Evolutionary conservation across 1,140 invertebrate genomes (phyloP), one percentile per base, ranked within the genome.

Genomic region (Calliphora vicina): DNA sequence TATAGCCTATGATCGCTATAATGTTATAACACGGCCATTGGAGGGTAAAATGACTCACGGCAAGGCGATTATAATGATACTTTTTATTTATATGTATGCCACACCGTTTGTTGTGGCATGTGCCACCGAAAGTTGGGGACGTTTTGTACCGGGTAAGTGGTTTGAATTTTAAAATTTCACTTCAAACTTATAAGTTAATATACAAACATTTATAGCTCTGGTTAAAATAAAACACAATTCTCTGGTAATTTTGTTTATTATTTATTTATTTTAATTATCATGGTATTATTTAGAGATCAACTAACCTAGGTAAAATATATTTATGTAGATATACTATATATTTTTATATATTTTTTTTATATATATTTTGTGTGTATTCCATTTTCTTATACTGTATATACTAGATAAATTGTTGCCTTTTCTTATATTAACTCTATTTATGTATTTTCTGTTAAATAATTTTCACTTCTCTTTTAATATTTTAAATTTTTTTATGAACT

Each of bases 51-150:
- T 97, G 83, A 95, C 95, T 0, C 92, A 92, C 23, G 94, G 94
- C 17, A 95, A 96, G 91, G 96, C 95, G 1, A 88, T 97, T 35
- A 87, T 96, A 9, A 94, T 97, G 90, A 93, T 97, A 2, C 86
- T 94, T 0, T 90, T 94, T 13, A 93, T 96, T 82, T 97, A 96
- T 94, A 88, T 93, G 0, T 97, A 97, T 86, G 93, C 94, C 0
- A 92, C 95, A 15, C 96, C 96, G 0, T 97, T 96, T 94, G 94
- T 93, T 0, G 87, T 97, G 8, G 91, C 97, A 86, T 96, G 96
- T 12, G 88, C 95, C 5, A 93, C 96, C 43, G 94, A 95, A 84
- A 92, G 96, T 2, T 97, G 96, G 96, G 96, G 96, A 23, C 92
- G 95, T 87, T 97, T 94, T 88, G 96, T 95, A 23, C 96, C 96